Base-by-base conservation (phyloP, 35 echinoderm and acorn worm genomes). In the Hemicentrotus pulcherrimus region DNA sequence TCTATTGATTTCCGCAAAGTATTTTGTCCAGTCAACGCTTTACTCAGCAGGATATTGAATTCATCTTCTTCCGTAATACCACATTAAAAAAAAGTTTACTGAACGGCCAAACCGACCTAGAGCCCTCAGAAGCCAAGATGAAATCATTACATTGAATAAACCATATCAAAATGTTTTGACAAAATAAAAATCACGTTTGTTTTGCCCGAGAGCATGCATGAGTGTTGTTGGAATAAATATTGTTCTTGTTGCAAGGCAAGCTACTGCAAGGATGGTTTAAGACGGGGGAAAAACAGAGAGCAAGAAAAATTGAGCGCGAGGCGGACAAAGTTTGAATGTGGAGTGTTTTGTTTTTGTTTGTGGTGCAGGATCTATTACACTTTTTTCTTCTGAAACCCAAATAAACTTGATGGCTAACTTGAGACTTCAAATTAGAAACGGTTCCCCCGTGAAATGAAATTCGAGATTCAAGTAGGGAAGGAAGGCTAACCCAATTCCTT, bases 281-380 rank as follows among this genome's bases (percentile, higher is more conserved):
- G 52, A 59, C 9, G 35, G 3, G 1, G 19, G 19, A 78, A 78
- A 78, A n/a, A n/a, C 2, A 6, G 61, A 71, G 61, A 71, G 28
- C 22, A 78, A 78, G 65, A 78, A 78, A 78, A n/a, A 78, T 78
- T 78, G 65, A 78, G 28, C 65, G 28, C 22, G 19, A 78, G 65
- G 6, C 18, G 65, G 28, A 78, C 65, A 78, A 78, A 78, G 65
- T 78, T 78, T 78, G 65, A n/a, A 78, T 7, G 65, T 78, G 65
- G 65, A 78, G 65, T 78, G 65, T 78, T 78, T 78, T 78, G 65
- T 78, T 78, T 78, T 78, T 78, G 65, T 78, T 78, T 78, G 65
- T 78, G 65, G 65, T 78, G 4, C 24, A 78, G 22, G 65, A 78
- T 78, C 65, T 78, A 78, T 78, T 78, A 78, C 65, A 78, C 65